These are phyloP conservation scores for Drosophila novamexicana DNA, from an alignment of 1,140 invertebrate species.

Conservation along the genomic window DNA sequence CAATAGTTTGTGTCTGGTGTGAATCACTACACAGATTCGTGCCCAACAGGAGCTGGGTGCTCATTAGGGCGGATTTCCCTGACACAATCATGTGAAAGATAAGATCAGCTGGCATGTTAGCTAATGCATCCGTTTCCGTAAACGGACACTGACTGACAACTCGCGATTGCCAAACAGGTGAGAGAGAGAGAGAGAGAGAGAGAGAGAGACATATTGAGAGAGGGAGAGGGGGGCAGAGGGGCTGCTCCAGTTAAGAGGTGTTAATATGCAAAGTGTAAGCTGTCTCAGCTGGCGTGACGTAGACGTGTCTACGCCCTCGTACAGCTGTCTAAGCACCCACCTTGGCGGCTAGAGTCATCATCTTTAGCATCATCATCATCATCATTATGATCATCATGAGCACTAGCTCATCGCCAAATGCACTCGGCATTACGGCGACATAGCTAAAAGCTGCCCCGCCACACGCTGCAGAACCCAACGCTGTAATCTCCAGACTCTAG, in stretches of 20 bases:
- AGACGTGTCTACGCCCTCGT: conserved; percentile 45
- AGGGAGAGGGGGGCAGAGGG: conserved; percentile 2
- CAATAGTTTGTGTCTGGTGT: conserved; percentile 2
- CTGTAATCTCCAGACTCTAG: conserved; percentile 21
- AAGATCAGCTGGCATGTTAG: conserved; percentile 57
- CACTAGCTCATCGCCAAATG: conserved; percentile 64
- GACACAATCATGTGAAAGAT: conserved; percentile 72
- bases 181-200: conserved; percentile 6
- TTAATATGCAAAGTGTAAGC: conserved; percentile 69
- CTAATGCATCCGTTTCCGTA: conserved; percentile 70
- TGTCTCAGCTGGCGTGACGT: conserved; percentile 53
- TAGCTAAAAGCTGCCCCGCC: conserved; percentile 8
- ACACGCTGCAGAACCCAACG: background rate
- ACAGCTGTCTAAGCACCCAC: conserved; percentile 13
- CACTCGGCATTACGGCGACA: conserved; percentile 59
- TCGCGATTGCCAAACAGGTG: background rate
- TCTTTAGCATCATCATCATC: conserved; percentile 22
- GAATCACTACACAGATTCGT: conserved; percentile 41
- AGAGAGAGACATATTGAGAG: background rate
- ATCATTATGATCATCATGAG: conserved; percentile 25
- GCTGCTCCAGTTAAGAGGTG: conserved; percentile 66
- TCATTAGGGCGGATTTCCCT: conserved; percentile 61
- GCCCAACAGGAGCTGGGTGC: conserved; percentile 59
- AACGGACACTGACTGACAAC: conserved; percentile 29
- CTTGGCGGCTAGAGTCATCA: conserved; percentile 29